These are phyloP conservation scores for Hoplostethus mediterraneus DNA, from an alignment of 2,797 vertebrate species.

Conservation along the genomic window DNA sequence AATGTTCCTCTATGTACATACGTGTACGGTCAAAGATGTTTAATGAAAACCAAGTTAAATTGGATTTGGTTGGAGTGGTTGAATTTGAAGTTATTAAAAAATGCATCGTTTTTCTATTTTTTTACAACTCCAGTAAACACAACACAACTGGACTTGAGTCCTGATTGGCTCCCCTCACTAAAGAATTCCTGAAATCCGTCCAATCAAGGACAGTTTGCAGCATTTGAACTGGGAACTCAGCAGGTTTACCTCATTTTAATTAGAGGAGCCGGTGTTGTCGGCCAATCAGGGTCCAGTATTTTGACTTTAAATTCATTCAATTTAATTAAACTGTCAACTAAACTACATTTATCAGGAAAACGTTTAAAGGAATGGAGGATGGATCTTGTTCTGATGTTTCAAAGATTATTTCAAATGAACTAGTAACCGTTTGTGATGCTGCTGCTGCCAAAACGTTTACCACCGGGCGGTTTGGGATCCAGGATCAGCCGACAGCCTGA, in stretches of 20 bases:
- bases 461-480: too few species aligned
- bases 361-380: not conserved
- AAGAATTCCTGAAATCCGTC: too few species aligned
- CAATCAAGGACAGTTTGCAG: too few species aligned
- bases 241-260: not conserved
- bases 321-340: conserved; percentile 5
- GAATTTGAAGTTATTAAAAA: not conserved
- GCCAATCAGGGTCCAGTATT: not conserved
- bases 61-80: not conserved
- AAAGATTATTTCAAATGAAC: too few species aligned
- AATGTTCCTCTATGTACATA: conserved; percentile 11
- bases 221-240: not conserved
- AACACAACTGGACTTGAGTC: not conserved
- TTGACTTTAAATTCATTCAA: not conserved
- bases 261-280: not conserved
- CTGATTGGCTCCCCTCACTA: not conserved
- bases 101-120: too few species aligned
- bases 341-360: conserved; percentile 13
- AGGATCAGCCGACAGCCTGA: too few species aligned
- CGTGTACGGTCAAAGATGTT: conserved; percentile 26
- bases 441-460: too few species aligned
- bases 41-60: conserved; percentile 11
- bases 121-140: not conserved
- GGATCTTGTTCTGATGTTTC: not conserved
- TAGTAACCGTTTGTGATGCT: too few species aligned